These are phyloP conservation scores for Megaceryle alcyon DNA, from an alignment of 2,797 vertebrate species.

Conservation along the genomic window DNA sequence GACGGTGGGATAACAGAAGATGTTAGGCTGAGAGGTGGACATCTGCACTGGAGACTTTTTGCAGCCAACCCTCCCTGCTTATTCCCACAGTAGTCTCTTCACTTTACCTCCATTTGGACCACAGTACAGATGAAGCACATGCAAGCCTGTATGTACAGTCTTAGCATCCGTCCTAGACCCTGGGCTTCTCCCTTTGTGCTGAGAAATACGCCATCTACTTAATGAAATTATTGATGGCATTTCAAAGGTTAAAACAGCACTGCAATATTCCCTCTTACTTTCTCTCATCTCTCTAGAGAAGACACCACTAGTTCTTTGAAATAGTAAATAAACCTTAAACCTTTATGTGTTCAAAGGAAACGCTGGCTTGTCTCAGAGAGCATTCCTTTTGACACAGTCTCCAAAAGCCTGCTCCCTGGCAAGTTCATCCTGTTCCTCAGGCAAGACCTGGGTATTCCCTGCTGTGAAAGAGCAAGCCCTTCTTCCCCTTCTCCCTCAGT, in stretches of 20 bases:
- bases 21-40: background rate
- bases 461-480: slow-evolving; percentile 65
- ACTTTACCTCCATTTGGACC: rapidly evolving
- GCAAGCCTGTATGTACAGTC: background rate
- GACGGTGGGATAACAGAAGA: background rate
- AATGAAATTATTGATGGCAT: slow-evolving; percentile 35
- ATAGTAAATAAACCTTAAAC: slow-evolving; percentile 76
- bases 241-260: slow-evolving; percentile 53
- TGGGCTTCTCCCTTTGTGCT: background rate
- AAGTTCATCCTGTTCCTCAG: slow-evolving; percentile 75
- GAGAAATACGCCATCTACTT: background rate
- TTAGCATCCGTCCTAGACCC: background rate
- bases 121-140: background rate
- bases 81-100: background rate
- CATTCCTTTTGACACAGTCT: slow-evolving; percentile 59
- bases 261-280: slow-evolving; percentile 42
- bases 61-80: background rate
- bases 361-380: slow-evolving; percentile 53
- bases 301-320: slow-evolving; percentile 66
- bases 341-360: slow-evolving; percentile 70
- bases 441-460: slow-evolving; percentile 74
- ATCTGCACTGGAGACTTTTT: background rate
- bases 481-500: slow-evolving; percentile 59
- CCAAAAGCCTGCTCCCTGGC: slow-evolving; percentile 62
- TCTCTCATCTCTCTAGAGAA: slow-evolving; percentile 55